Evolutionary conservation across 2,797 vertebrate genomes (phyloP).

Genomic region (Diplodus sargus): DNA sequence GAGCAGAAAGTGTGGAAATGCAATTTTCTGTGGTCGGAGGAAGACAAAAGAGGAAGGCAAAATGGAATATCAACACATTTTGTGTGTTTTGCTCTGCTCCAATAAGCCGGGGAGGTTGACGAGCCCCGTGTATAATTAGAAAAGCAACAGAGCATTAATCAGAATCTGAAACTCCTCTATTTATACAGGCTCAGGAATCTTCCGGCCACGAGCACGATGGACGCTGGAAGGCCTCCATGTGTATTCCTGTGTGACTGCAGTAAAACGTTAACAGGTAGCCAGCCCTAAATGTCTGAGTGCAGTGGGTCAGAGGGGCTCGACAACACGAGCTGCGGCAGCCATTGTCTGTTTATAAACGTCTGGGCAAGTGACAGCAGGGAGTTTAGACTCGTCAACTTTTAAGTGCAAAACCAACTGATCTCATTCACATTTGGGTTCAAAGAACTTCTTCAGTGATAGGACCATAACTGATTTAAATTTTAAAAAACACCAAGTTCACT

Average conservation of each 20-base stretch:
- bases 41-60: slow-evolving; percentile 25
- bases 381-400: slow-evolving; percentile 50
- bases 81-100: not conserved
- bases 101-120: slow-evolving; percentile 18
- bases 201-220: slow-evolving; percentile 52
- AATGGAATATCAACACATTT: slow-evolving; percentile 22
- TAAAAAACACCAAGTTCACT: slow-evolving; percentile 23
- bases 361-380: slow-evolving; percentile 50
- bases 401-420: slow-evolving; percentile 41
- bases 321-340: slow-evolving; percentile 37
- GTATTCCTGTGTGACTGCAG: slow-evolving; percentile 68
- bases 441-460: slow-evolving; percentile 19
- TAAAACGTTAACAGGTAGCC: slow-evolving; percentile 58
- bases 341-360: slow-evolving; percentile 57
- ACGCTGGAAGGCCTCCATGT: slow-evolving; percentile 63
- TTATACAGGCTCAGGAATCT: slow-evolving; percentile 57
- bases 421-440: slow-evolving; percentile 39
- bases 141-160: slow-evolving; percentile 44
- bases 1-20: not conserved
- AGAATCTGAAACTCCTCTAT: slow-evolving; percentile 54
- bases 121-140: slow-evolving; percentile 40
- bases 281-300: slow-evolving; percentile 46
- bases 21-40: not conserved
- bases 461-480: slow-evolving; percentile 21
- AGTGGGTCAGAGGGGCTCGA: slow-evolving; percentile 39